Percentiles rank a stretch among this genome's conserved stretches.
phyloP scores from a whole-genome alignment of 2,888 invertebrate genomes.

The Cecidostiba fungosa region DNA sequence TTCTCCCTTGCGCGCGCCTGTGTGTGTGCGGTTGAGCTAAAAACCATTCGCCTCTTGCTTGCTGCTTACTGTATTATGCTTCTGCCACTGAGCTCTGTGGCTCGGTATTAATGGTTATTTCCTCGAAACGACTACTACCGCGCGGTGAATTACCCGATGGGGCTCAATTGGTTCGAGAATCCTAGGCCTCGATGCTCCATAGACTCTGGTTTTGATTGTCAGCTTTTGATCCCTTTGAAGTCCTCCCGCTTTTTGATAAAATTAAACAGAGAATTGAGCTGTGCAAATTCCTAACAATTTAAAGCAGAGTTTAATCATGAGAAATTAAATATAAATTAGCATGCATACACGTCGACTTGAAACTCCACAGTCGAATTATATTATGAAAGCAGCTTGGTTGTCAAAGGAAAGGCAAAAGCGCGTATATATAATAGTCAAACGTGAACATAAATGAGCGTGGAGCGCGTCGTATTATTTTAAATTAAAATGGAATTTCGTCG shows the following conservation, averaged over 20 bases:
- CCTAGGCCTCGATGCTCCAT: too few species aligned
- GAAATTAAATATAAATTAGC: too few species aligned
- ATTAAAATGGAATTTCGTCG: conserved; percentile 1
- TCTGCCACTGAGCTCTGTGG: not conserved
- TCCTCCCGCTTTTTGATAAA: too few species aligned
- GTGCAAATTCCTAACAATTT: too few species aligned
- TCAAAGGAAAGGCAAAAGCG: not conserved
- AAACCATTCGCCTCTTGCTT: conserved; percentile 7
- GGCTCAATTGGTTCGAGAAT: too few species aligned
- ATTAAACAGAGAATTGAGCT: too few species aligned
- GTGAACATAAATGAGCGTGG: not conserved
- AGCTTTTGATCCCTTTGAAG: too few species aligned
- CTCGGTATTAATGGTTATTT: conserved; percentile 49
- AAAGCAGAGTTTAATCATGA: too few species aligned
- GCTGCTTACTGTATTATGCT: not conserved
- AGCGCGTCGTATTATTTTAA: not conserved
- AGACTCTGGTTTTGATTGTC: too few species aligned
- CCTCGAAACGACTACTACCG: not conserved
- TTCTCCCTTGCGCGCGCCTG: not conserved
- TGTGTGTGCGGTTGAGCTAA: not conserved
- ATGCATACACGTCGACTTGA: not conserved
- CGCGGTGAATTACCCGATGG: not conserved
- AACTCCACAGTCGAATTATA: not conserved
- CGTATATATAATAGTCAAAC: not conserved
- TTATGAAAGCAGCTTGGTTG: not conserved